phyloP scores from a whole-genome alignment of 2,888 invertebrate genomes.

The Philaethria dido region DNA sequence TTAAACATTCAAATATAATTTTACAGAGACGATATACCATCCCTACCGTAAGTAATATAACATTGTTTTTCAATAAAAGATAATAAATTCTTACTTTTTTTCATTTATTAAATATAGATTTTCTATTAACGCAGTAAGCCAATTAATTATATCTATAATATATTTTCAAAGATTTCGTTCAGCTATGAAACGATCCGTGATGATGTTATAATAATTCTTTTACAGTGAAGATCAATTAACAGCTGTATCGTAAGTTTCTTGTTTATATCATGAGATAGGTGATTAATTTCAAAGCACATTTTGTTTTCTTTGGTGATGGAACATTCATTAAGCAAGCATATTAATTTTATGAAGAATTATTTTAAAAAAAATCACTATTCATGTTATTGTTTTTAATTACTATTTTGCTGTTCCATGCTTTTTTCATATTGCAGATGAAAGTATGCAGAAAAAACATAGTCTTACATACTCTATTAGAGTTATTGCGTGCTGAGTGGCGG shows the following conservation, averaged over 20 bases:
- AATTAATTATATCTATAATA: background rate
- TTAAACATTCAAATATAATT: background rate
- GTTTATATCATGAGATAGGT: background rate
- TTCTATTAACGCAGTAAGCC: background rate
- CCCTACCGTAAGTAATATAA: slow-evolving; percentile 24
- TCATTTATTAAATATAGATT: background rate
- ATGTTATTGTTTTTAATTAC: background rate
- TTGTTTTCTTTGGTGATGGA: slow-evolving; percentile 14
- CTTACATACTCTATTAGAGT: no score
- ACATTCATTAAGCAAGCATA: background rate
- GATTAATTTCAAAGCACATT: background rate
- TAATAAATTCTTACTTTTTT: background rate
- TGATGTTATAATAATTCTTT: slow-evolving; percentile 11
- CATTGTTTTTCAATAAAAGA: background rate
- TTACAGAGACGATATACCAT: slow-evolving; percentile 19
- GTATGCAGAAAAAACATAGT: no score
- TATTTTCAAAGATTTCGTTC: background rate
- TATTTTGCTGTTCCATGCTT: background rate
- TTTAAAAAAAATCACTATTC: background rate
- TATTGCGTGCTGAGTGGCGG: no score
- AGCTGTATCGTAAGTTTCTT: slow-evolving; percentile 19
- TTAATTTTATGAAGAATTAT: background rate
- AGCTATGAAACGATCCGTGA: background rate
- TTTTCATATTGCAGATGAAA: no score
- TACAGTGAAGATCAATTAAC: slow-evolving; percentile 33